These are phyloP conservation scores for Autographa pulchrina DNA, from an alignment of 2,888 invertebrate genomes.

Conservation along the genomic window DNA sequence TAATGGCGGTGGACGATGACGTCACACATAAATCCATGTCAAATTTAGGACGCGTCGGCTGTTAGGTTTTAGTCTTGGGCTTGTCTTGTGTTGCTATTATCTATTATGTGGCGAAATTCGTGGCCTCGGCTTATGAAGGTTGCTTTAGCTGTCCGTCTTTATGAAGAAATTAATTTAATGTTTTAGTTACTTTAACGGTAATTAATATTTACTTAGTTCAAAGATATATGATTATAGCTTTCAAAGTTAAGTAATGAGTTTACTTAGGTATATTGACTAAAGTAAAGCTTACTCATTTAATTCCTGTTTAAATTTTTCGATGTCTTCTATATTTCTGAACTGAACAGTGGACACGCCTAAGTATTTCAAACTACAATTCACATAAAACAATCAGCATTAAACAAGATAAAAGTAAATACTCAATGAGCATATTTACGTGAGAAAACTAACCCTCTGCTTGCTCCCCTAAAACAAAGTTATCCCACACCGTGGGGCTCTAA, in stretches of 20 bases:
- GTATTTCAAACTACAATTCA: not conserved
- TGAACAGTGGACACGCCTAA: too few relatives aligned
- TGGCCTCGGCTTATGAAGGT: not conserved
- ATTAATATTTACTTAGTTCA: not conserved
- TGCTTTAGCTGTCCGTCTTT: not conserved
- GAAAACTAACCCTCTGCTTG: slow-evolving; percentile 79
- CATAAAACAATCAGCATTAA: not conserved
- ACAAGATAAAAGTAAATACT: slow-evolving; percentile 58
- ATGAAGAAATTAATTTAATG: not conserved
- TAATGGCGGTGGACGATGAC: slow-evolving; percentile 87
- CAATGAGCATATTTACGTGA: slow-evolving; percentile 82
- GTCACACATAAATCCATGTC: slow-evolving; percentile 88
- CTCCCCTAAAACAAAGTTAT: slow-evolving; percentile 87
- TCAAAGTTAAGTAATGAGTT: not conserved
- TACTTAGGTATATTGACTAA: not conserved
- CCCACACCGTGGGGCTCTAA: slow-evolving; percentile 86
- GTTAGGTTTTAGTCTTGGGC: slow-evolving; percentile 56
- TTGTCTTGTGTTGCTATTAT: slow-evolving; percentile 29
- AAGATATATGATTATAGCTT: not conserved
- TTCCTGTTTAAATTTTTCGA: not conserved
- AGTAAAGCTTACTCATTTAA: not conserved
- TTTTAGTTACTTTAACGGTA: not conserved
- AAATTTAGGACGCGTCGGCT: slow-evolving; percentile 78
- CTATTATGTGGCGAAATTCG: not conserved
- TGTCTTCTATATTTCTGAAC: too few relatives aligned